These are phyloP conservation scores for Heteromormyrus szaboi DNA, from an alignment of 2,797 vertebrate species.

Conservation along the genomic window DNA sequence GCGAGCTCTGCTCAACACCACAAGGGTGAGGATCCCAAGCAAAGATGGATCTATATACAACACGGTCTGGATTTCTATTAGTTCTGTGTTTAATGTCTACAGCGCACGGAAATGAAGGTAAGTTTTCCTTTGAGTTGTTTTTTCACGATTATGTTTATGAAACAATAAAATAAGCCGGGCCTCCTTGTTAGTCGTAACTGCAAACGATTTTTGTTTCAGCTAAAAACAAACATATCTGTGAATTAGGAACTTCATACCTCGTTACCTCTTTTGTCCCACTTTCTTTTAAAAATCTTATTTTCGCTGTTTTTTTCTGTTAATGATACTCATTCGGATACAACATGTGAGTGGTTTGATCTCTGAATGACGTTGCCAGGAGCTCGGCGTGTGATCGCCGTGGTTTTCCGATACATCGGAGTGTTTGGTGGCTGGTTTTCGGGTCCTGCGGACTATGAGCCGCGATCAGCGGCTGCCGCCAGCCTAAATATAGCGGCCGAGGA, in stretches of 20 bases:
- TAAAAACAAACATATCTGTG: not conserved
- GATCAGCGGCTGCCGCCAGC: not conserved
- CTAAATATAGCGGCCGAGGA: not conserved
- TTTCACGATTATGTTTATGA: not conserved
- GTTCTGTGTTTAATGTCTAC: constrained; percentile 56
- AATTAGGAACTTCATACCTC: not conserved
- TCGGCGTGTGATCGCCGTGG: not conserved
- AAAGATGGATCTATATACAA: constrained; percentile 74
- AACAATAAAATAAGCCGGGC: not conserved
- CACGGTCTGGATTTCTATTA: constrained; percentile 70
- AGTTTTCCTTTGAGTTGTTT: constrained; percentile 43
- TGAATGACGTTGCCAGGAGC: not conserved
- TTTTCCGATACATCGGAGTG: not conserved
- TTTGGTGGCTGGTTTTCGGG: not conserved
- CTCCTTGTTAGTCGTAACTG: not conserved
- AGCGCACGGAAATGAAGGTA: constrained; percentile 71
- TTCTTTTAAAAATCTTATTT: not conserved
- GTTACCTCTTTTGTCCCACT: not conserved
- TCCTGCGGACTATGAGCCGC: not conserved
- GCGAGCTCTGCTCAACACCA: not conserved
- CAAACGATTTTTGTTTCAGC: not conserved
- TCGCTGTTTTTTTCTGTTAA: not conserved
- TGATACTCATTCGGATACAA: not conserved
- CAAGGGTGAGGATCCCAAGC: constrained; percentile 24
- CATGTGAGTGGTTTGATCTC: not conserved